A percentile compares a stretch with the other conserved stretches of the same genome.
Evolutionary conservation across 2,113 vertebrate genomes (phyloP).

Genomic region (Melospiza georgiana): DNA sequence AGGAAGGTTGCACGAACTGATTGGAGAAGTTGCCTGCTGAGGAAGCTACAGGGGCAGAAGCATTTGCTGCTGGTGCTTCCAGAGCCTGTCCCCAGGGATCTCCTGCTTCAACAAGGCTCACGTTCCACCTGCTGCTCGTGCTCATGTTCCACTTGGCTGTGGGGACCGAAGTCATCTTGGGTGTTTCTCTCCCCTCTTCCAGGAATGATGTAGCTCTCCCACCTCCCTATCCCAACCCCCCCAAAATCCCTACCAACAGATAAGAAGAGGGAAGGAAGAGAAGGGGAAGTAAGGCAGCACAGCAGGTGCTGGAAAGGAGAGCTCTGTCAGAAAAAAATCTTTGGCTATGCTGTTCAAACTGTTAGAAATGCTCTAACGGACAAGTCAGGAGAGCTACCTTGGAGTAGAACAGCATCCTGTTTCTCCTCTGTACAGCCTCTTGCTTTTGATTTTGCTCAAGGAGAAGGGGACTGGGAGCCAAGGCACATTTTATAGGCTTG

Average conservation of each 20-base stretch:
- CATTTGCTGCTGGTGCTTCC: background rate
- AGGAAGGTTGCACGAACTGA: slow-evolving; percentile 91
- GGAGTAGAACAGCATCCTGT: background rate
- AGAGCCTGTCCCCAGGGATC: background rate
- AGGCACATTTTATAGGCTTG: slow-evolving; percentile 53
- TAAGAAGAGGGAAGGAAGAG: background rate
- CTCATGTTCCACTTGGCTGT: slow-evolving; percentile 9
- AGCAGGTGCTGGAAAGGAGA: background rate
- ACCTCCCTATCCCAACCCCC: background rate
- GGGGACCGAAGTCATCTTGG: slow-evolving; percentile 48
- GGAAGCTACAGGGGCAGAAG: background rate
- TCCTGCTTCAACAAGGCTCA: background rate
- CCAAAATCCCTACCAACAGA: background rate
- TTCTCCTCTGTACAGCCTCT: background rate
- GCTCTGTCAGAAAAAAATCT: background rate
- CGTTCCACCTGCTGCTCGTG: slow-evolving; percentile 16
- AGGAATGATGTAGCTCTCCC: background rate
- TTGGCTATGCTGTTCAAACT: background rate
- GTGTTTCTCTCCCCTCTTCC: background rate
- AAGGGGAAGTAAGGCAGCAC: background rate
- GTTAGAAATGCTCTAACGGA: background rate
- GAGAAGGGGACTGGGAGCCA: background rate
- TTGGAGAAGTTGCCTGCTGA: slow-evolving; percentile 80
- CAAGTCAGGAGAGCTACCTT: background rate
- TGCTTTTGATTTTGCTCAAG: slow-evolving; percentile 2